Conservation (phyloP, 2,797 vertebrate species). For the Amblyopsis hoosieri region DNA sequence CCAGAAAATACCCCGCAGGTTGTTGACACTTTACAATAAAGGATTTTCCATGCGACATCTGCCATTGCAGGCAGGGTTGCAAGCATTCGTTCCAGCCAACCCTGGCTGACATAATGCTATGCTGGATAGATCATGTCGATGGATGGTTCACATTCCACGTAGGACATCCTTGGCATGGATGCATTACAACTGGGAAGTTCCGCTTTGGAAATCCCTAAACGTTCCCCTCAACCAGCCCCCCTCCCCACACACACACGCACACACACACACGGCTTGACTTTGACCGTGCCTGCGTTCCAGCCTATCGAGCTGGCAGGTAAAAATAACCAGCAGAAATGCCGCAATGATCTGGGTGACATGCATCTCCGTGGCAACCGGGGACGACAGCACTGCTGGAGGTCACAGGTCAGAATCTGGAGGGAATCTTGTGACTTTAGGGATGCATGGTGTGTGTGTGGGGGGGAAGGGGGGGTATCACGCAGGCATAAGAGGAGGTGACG, state of each 20-base stretch:
- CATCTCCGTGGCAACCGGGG: conserved; percentile 61
- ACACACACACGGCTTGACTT: conserved; percentile 20
- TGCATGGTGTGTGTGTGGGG: conserved; percentile 10
- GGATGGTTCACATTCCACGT: conserved; percentile 62
- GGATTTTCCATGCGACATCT: conserved; percentile 52
- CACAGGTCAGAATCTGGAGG: conserved; percentile 49
- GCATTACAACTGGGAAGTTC: conserved; percentile 69
- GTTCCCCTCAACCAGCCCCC: conserved; percentile 48
- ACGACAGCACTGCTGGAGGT: conserved; percentile 54
- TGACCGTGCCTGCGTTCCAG: conserved; percentile 31
- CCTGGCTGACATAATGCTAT: conserved; percentile 51
- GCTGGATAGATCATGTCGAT: conserved; percentile 55
- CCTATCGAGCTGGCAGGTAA: conserved; percentile 48
- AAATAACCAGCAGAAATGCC: conserved; percentile 54
- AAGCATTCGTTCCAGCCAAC: conserved; percentile 7
- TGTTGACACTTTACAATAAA: conserved; percentile 37
- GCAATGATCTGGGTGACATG: conserved; percentile 52
- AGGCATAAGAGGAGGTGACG: conserved; percentile 12
- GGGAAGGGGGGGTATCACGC: not conserved
- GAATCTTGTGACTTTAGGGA: conserved; percentile 52
- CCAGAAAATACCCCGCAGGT: conserved; percentile 44
- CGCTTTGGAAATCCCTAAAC: conserved; percentile 64
- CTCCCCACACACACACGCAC: not conserved
- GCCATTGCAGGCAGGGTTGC: conserved; percentile 25
- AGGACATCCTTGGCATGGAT: conserved; percentile 57